Evolutionary conservation across 2,888 invertebrate species (phyloP).

Genomic region (Carabus problematicus): DNA sequence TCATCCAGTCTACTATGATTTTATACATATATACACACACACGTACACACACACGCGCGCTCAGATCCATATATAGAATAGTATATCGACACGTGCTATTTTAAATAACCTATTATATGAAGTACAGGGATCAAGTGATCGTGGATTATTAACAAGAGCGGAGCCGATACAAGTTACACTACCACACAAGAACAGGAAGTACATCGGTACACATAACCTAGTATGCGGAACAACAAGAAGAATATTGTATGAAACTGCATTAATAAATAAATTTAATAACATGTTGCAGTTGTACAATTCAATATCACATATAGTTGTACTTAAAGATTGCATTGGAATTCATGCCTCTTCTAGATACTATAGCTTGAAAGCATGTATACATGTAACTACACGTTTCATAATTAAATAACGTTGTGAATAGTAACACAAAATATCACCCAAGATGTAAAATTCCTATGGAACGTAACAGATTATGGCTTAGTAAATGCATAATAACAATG

Average conservation of each 20-base stretch:
- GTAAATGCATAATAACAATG: too few relatives aligned
- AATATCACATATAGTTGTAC: neutral
- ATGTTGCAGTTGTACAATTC: neutral
- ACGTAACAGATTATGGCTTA: too few relatives aligned
- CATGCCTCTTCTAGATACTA: too few relatives aligned
- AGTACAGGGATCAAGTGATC: conserved; percentile 1
- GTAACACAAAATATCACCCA: too few relatives aligned
- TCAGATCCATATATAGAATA: neutral
- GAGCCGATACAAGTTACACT: too few relatives aligned
- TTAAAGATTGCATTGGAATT: too few relatives aligned
- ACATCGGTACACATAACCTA: conserved; percentile 12
- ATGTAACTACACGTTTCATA: too few relatives aligned
- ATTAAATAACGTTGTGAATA: too few relatives aligned
- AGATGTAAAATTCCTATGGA: too few relatives aligned
- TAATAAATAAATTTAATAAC: neutral
- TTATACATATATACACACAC: neutral
- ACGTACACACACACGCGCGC: neutral
- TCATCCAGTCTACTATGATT: neutral
- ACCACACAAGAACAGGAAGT: conserved; percentile 34
- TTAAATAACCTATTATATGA: conserved; percentile 3
- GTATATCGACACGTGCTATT: neutral
- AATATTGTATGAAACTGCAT: neutral
- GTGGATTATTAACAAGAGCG: too few relatives aligned
- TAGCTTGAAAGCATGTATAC: too few relatives aligned
- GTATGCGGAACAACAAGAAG: neutral